A percentile compares a stretch with the other conserved stretches of the same genome.
Evolutionary conservation across 2,888 invertebrate genomes (phyloP).

Genomic region (Troides aeacus): DNA sequence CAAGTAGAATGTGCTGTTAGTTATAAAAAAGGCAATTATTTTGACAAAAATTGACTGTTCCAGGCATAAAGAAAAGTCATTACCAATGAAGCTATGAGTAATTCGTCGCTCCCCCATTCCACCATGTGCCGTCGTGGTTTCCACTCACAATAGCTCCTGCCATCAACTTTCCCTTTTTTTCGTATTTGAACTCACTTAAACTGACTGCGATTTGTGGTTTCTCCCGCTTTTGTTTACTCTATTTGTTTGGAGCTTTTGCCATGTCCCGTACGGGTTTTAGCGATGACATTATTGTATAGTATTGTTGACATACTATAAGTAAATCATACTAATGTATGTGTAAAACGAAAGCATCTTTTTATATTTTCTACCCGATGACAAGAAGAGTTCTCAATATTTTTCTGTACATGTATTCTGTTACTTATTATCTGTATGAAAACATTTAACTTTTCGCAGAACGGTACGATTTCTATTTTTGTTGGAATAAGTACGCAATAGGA

Average conservation of each 20-base stretch:
- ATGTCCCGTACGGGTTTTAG: conserved; percentile 36
- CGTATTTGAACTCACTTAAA: conserved; percentile 74
- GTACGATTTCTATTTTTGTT: too few species aligned
- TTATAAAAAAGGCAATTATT: too few species aligned
- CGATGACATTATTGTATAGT: conserved; percentile 44
- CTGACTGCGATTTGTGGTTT: conserved; percentile 54
- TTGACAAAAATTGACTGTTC: conserved; percentile 7
- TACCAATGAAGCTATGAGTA: conserved; percentile 26
- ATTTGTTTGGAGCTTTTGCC: conserved; percentile 55
- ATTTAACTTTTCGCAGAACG: too few species aligned
- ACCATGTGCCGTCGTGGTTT: conserved; percentile 57
- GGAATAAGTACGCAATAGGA: too few species aligned
- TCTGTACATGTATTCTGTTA: too few species aligned
- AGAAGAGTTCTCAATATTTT: too few species aligned
- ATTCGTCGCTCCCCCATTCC: conserved; percentile 35
- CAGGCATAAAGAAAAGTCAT: conserved; percentile 21
- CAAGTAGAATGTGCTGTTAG: too few species aligned
- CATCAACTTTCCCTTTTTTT: conserved; percentile 60
- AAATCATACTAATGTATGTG: conserved; percentile 14
- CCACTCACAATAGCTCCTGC: conserved; percentile 54
- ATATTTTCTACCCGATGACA: too few species aligned
- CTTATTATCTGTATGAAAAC: too few species aligned
- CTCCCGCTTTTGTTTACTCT: conserved; percentile 56
- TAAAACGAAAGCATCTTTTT: neutral
- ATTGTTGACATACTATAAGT: conserved; percentile 36